These are phyloP conservation scores for Trogon surrucura DNA, from an alignment of 2,113 vertebrate genomes.

Conservation along the genomic window DNA sequence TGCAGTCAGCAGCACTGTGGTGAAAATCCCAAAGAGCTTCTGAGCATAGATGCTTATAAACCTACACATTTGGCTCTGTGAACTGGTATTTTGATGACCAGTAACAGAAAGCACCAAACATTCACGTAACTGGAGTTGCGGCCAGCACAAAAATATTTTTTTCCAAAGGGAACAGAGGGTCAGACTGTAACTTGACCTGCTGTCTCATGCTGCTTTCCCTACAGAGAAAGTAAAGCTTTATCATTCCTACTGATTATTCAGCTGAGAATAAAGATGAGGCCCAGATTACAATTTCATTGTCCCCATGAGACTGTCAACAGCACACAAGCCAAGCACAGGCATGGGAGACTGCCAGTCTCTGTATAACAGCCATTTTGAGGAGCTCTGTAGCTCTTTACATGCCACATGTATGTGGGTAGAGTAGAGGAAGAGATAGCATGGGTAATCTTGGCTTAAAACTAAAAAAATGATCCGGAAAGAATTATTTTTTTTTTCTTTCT, in stretches of 20 bases:
- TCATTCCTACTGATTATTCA: constrained; percentile 41
- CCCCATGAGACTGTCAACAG: neutral
- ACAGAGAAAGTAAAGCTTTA: constrained; percentile 18
- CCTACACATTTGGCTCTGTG: neutral
- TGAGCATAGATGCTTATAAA: neutral
- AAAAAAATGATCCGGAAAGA: neutral
- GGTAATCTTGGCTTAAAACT: neutral
- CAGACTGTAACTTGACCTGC: constrained; percentile 32
- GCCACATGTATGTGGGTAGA: neutral
- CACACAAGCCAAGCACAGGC: neutral
- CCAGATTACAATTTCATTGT: neutral
- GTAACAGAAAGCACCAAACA: neutral
- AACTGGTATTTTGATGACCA: neutral
- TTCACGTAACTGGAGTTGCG: neutral
- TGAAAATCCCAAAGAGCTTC: neutral
- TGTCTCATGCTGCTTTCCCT: constrained; percentile 38
- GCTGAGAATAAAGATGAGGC: constrained; percentile 40
- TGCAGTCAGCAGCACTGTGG: neutral
- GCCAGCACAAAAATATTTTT: constrained; percentile 12
- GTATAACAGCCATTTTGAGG: neutral
- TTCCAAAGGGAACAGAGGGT: constrained; percentile 52
- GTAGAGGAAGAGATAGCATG: neutral
- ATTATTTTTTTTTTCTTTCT: neutral
- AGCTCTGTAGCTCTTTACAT: neutral
- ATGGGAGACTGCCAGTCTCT: neutral